Conservation (phyloP, 2,797 vertebrate species). For the Harpagifer antarcticus region DNA sequence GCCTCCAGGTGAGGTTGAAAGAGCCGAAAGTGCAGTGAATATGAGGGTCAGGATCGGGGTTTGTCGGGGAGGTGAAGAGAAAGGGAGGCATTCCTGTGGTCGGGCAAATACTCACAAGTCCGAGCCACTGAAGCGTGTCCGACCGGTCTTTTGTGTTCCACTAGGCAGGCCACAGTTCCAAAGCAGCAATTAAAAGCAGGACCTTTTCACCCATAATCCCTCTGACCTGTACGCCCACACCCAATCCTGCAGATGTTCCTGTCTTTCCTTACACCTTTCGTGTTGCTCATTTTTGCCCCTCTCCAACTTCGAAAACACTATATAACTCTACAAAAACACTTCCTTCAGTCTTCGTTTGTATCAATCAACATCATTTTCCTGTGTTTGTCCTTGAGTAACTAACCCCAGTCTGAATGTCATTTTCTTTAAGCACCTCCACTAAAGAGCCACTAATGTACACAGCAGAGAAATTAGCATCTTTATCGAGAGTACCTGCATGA, state of each 20-base stretch:
- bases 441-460: slow-evolving; percentile 4
- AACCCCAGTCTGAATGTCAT: not conserved
- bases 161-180: slow-evolving; percentile 81
- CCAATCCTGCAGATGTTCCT: slow-evolving; percentile 86
- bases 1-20: slow-evolving; percentile 56
- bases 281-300: slow-evolving; percentile 52
- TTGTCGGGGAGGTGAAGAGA: slow-evolving; percentile 49
- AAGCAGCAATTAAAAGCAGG: slow-evolving; percentile 87
- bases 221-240: slow-evolving; percentile 81
- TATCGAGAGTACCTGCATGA: not conserved
- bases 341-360: slow-evolving; percentile 22
- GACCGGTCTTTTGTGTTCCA: slow-evolving; percentile 85
- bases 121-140: slow-evolving; percentile 82
- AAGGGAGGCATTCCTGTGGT: slow-evolving; percentile 83
- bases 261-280: slow-evolving; percentile 42
- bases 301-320: slow-evolving; percentile 16
- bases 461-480: slow-evolving; percentile 20
- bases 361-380: not conserved
- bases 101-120: slow-evolving; percentile 86
- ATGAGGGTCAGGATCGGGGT: slow-evolving; percentile 38
- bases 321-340: not conserved
- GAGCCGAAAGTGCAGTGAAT: slow-evolving; percentile 44
- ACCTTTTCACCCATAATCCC: slow-evolving; percentile 88
- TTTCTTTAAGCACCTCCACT: slow-evolving; percentile 20
- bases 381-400: not conserved